Base-by-base conservation (phyloP, 1,140 invertebrate species). In the Drosophila yakuba region DNA sequence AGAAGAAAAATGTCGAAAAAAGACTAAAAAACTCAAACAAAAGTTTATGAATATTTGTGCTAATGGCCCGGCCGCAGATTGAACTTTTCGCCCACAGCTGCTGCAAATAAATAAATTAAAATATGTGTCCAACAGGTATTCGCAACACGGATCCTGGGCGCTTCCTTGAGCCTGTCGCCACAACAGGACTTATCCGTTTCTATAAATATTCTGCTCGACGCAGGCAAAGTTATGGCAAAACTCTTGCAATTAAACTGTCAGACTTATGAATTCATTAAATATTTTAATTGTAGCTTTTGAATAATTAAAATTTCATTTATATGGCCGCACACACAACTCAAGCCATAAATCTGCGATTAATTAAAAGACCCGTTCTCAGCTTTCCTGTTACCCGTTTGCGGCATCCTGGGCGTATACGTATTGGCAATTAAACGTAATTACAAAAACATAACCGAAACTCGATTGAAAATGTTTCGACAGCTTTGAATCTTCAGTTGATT, bases 281-380 rank as follows among this genome's bases (percentile, higher is more conserved):
- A 89, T 88, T 88, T 80, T 77, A 88, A 84, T 89, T 89, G 84
- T 84, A 80, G 83, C 80, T 89, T 89, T 88, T 88, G 84, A 83
- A 88, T 88, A 88, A 89, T 88, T 88, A 88, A 88, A 88, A 78
- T 88, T 77, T 77, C 84, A 88, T 88, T 88, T 88, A 89, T 83
- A 78, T 78, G 66, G 74, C 43, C 59, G 76, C 44, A 45, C 61
- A 83, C 69, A 73, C 51, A 83, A 63, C 84, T 84, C 76, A 54
- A 84, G 84, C 77, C 67, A 88, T 88, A 88, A 88, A 84, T 88
- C 84, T 88, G 76, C 80, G 80, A 88, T 89, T 88, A 88, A 88
- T 88, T 88, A 88, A 84, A 80, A 77, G 44, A 47, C 56, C 58
- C 67, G 12, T 15, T 32, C 47, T 25, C 44, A 12, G 39, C 28